Evolutionary conservation across 2,888 invertebrate genomes (phyloP), one percentile per base, ranked within the genome.

Genomic region (Drosophila helvetica): DNA sequence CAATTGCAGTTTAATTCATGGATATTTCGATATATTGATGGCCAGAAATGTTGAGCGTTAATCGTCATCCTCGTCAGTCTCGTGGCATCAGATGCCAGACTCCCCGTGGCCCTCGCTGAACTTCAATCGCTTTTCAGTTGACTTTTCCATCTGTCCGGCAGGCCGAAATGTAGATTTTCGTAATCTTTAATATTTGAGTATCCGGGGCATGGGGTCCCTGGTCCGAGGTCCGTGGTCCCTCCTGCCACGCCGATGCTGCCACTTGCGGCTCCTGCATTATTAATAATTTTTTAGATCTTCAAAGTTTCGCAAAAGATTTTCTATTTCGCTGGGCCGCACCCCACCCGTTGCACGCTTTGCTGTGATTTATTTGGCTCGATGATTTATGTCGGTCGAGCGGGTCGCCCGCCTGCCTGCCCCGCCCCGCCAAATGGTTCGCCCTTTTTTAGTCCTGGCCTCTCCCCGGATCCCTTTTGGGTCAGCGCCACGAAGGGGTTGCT

Each of bases 231-330:
- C 15, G 33, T 18, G 25, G 25, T 25, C 7, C 25, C n/a, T 47
- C 50, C 33, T 33, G 33, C 38, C 25, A 25, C 25, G 25, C 6
- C 6, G 25, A 8, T 38, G 38, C 15, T 50, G 25, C 47, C 52
- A 54, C 56, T 65, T 63, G 79, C 68, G 66, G 60, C 80, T 69
- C 56, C 58, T 78, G 81, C 85, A 88, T 88, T 88, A 83, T 83
- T 89, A 83, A 83, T 88, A 80, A 78, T 79, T 74, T 83, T 68
- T 47, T 80, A 57, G 78, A 86, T 88, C 80, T 77, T 54, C 52
- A 80, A 86, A 82, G 78, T 88, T 86, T 77, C 63, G 66, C 69
- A 55, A 78, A 71, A 87, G 77, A 86, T 86, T 81, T 87, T 77
- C 71, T 79, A 85, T 87, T 76, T 73, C 56, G 61, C 52, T 38